Evolutionary conservation across 1,140 invertebrate genomes (phyloP), one percentile per base, ranked within the genome.

Genomic region (Whitmania pigra): DNA sequence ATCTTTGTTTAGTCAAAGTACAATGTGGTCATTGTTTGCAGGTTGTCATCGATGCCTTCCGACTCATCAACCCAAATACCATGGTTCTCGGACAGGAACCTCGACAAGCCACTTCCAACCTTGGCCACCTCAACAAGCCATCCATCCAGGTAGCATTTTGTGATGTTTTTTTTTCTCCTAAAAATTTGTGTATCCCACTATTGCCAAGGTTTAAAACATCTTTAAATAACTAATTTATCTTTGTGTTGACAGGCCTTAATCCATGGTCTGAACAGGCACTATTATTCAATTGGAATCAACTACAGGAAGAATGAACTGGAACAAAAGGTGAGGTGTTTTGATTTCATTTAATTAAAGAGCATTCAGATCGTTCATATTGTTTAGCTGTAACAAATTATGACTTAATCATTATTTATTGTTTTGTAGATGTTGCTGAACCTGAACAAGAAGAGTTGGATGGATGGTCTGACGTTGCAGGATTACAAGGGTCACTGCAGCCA

Each of bases 391-490:
- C n/a, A n/a, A n/a, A n/a, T n/a, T n/a, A 49, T 49, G 15, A 13
- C n/a, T n/a, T n/a, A 49, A 49, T 49, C 15, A 4, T 15, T 49
- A 49, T 49, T 49, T 49, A 49, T 49, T 49, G 15, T 49, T 25
- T 63, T 6, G 2, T 20, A 97, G 86, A 99, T 99, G 97, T 84
- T 99, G 54, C 83, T 99, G 40, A 99, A 99, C 86, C 84, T 99
- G 66, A 93, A 99, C 81, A 99, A 99, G 84, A 97, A 98, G 82
- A 96, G 92, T 0, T 99, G 97, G 97, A 96, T 96, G 87, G 96
- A 99, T 84, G 96, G 96, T 27, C 86, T 99, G 5, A 93, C 89
- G 31, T 84, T 99, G 66, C 87, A 92, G 69, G 92, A 99, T 83
- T 99, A 97, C 83, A 88, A 90, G 72, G 89, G 94, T 67, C 95